Conservation (phyloP, 2,113 vertebrate genomes). For the Melanotaenia duboulayi region DNA sequence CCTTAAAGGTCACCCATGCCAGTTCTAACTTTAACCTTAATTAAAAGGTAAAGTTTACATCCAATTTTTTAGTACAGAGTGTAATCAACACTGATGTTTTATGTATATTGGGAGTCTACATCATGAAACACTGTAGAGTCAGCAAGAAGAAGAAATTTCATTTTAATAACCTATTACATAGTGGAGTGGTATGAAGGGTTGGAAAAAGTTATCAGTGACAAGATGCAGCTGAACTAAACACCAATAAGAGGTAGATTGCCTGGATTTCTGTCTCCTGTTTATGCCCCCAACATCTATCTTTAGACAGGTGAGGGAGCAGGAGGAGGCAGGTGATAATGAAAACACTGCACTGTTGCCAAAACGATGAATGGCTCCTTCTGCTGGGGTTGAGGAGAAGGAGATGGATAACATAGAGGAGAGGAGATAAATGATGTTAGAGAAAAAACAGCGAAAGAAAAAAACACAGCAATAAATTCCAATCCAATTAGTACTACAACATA, state of each 20-base stretch:
- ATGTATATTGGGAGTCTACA: too few relatives aligned
- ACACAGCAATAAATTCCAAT: conserved; percentile 32
- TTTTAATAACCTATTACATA: not conserved
- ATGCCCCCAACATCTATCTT: conserved; percentile 62
- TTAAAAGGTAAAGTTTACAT: too few relatives aligned
- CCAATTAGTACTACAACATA: conserved; percentile 24
- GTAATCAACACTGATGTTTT: too few relatives aligned
- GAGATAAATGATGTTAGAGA: conserved; percentile 35
- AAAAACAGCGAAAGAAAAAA: conserved; percentile 18
- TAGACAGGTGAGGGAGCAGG: conserved; percentile 50
- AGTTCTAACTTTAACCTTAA: too few relatives aligned
- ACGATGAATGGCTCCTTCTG: conserved; percentile 59
- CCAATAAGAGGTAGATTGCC: conserved; percentile 4
- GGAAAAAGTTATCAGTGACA: conserved; percentile 32
- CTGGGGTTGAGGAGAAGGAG: conserved; percentile 49
- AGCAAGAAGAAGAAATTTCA: not conserved
- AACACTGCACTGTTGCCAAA: conserved; percentile 52
- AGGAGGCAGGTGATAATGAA: conserved; percentile 67
- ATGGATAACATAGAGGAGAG: conserved; percentile 36
- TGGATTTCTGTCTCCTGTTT: conserved; percentile 46
- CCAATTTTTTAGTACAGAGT: too few relatives aligned
- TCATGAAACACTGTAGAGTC: too few relatives aligned
- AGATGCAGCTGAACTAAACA: conserved; percentile 34
- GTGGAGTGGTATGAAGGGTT: not conserved
- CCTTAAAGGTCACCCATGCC: too few relatives aligned